phyloP scores from a whole-genome alignment of 2,797 vertebrate species.

The Malurus leucopterus region DNA sequence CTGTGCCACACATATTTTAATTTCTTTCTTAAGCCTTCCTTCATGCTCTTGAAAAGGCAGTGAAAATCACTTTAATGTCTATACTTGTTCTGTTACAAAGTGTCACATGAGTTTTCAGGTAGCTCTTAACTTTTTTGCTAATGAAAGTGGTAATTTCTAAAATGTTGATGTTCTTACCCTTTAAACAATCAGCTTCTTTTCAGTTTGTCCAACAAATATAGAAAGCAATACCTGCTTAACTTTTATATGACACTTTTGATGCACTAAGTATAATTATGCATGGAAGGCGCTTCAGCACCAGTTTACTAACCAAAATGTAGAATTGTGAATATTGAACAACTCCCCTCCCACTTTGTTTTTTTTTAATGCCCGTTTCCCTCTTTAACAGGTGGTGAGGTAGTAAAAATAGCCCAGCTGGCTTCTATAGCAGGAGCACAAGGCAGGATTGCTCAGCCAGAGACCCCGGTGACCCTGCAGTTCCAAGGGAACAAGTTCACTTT shows the following conservation, averaged over 20 bases:
- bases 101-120: slow-evolving; percentile 74
- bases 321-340: background rate
- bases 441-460: slow-evolving; percentile 86
- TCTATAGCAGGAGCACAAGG: slow-evolving; percentile 83
- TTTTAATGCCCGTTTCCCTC: slow-evolving; percentile 20
- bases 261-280: slow-evolving; percentile 79
- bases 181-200: slow-evolving; percentile 51
- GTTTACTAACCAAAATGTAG: slow-evolving; percentile 72
- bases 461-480: slow-evolving; percentile 95
- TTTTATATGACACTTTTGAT: slow-evolving; percentile 77
- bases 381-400: slow-evolving; percentile 84
- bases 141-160: slow-evolving; percentile 33
- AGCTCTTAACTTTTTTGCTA: slow-evolving; percentile 40
- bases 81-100: slow-evolving; percentile 55
- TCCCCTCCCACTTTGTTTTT: background rate
- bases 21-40: background rate
- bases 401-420: slow-evolving; percentile 87
- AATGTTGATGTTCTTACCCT: slow-evolving; percentile 39
- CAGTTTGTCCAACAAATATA: slow-evolving; percentile 48
- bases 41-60: slow-evolving; percentile 69
- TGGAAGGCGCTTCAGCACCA: slow-evolving; percentile 70
- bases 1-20: background rate
- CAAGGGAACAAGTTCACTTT: slow-evolving; percentile 97
- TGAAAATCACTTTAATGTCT: slow-evolving; percentile 56
- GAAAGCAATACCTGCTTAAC: slow-evolving; percentile 68